Conservation (phyloP, 2,113 vertebrate genomes). For the Tiliqua scincoides region DNA sequence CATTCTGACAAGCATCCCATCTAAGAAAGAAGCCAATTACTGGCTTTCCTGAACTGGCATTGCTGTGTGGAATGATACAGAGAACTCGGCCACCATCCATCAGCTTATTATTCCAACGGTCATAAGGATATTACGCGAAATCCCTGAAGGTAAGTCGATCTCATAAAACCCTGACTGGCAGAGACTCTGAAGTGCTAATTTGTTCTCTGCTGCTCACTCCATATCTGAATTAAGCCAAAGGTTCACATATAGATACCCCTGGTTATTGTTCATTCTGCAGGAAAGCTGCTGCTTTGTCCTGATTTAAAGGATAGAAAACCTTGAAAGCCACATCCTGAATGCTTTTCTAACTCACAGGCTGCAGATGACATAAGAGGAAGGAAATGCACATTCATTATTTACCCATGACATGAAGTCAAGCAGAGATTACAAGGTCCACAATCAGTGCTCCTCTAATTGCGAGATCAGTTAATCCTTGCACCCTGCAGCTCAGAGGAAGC, state of each 20-base stretch:
- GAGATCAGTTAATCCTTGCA: conserved; percentile 17
- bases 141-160: neutral
- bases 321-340: conserved; percentile 27
- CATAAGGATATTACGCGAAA: neutral
- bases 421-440: conserved; percentile 21
- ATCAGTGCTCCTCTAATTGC: conserved; percentile 14
- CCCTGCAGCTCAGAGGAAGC: neutral
- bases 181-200: conserved; percentile 30
- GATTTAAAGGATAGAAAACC: neutral
- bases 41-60: conserved; percentile 5
- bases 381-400: conserved; percentile 27
- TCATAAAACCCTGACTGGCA: conserved; percentile 2
- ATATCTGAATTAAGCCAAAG: neutral
- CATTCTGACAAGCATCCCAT: conserved; percentile 27
- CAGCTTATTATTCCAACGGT: neutral
- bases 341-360: neutral
- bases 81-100: neutral
- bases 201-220: neutral
- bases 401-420: conserved; percentile 20
- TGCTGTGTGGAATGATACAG: neutral
- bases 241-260: neutral
- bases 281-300: conserved; percentile 14
- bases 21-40: neutral
- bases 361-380: neutral
- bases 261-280: neutral